Base-by-base conservation (phyloP, 2,888 invertebrate species). In the Diogma glabrata region DNA sequence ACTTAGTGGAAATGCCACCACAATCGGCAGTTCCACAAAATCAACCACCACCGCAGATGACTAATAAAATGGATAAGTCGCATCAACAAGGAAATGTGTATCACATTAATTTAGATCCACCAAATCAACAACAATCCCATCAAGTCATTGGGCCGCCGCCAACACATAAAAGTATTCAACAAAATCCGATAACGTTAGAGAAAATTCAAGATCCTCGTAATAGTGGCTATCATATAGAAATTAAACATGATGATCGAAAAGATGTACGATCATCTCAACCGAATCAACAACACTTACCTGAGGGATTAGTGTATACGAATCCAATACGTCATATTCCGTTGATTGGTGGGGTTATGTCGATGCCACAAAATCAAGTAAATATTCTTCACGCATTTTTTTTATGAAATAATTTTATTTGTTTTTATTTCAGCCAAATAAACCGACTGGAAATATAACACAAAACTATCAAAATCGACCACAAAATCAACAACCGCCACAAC, bases 371-470 rank as follows among this genome's bases (percentile, higher is more conserved):
- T 40, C 52, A 38, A 24, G 36, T 47, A n/a, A n/a, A n/a, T n/a
- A 30, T 9, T 12, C 26, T 38, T 47, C 16, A 47, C 19, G 19
- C 7, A 30, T 14, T 12, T 33, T 30, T 50, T 14, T 30, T 48
- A 36, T 14, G 8, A 19, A 36, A 49, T 50, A 22, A 53, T 49
- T 53, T 50, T n/a, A 4, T 53, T n/a, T n/a, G n/a, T n/a, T 59
- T 52, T 51, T 53, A 56, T 63, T 66, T 4, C 65, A 84, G 82
- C 78, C 79, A 53, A 70, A 80, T n/a, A 85, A 87, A 64, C 78
- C 84, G 1, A 87, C 87, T 1, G 86, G 88, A 54, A 84, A 87
- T 60, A 89, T 90, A 54, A 85, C 87, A 1, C 82, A 87, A 54
- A 88, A 88, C 3, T 90, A 88, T 73, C 87, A 88, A 0, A 84